Conservation (phyloP, 1,140 invertebrate genomes). For the Trachymyrmex cornetzi region DNA sequence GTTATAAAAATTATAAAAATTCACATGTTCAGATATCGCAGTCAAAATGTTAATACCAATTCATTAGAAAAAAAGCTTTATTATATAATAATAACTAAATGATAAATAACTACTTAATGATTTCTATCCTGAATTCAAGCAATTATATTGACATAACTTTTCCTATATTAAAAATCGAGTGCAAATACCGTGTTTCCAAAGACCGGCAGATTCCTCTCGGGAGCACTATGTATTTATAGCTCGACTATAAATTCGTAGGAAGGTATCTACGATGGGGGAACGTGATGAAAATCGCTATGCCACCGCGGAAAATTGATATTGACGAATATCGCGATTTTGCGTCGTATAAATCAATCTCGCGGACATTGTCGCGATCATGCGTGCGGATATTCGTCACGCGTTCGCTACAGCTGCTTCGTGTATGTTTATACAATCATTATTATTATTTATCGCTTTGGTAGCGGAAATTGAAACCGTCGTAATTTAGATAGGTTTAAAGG, state of each 20-base stretch:
- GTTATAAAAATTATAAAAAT: not conserved
- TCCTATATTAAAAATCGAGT: slow-evolving; percentile 31
- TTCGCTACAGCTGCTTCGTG: not conserved
- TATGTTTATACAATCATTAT: slow-evolving; percentile 55
- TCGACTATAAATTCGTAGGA: slow-evolving; percentile 53
- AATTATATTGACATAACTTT: not conserved
- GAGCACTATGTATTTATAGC: slow-evolving; percentile 47
- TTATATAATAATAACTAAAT: not conserved
- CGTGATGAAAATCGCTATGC: slow-evolving; percentile 47
- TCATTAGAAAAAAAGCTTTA: not conserved
- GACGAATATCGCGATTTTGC: slow-evolving; percentile 48
- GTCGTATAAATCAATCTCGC: slow-evolving; percentile 55
- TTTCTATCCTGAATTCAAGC: not conserved
- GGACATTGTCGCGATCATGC: slow-evolving; percentile 10
- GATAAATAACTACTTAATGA: not conserved
- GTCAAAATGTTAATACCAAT: not conserved
- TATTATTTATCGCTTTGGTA: slow-evolving; percentile 46
- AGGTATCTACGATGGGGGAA: not conserved
- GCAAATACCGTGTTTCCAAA: not conserved
- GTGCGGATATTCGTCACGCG: slow-evolving; percentile 22
- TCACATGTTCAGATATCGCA: not conserved
- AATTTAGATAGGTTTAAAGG: slow-evolving; percentile 12
- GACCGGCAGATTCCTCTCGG: slow-evolving; percentile 19
- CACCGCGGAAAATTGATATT: slow-evolving; percentile 52
- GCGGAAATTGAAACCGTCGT: slow-evolving; percentile 14